A percentile compares a stretch with the other conserved stretches of the same genome.
Conservation (phyloP, 2,113 vertebrate genomes). For the Lipotes vexillifer region DNA sequence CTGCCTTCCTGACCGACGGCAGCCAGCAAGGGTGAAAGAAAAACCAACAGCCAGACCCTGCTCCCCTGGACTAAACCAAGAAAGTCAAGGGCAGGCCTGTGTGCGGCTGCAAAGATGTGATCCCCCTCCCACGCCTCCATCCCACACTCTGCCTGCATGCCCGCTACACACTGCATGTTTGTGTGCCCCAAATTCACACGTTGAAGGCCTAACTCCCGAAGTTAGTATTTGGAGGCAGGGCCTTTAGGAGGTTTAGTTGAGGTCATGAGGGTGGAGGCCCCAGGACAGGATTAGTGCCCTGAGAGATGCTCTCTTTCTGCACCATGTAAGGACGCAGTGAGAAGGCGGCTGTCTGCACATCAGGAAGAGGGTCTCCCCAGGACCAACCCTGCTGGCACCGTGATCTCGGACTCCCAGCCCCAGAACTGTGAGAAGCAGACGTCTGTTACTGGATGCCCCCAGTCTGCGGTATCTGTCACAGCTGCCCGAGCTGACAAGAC, state of each 20-base stretch:
- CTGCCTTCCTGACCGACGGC: background rate
- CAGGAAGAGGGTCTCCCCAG: background rate
- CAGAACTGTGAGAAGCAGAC: background rate
- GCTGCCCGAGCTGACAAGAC: background rate
- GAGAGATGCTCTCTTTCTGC: background rate
- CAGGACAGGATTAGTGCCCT: background rate
- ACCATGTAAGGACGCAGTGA: accelerated
- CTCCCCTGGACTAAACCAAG: background rate
- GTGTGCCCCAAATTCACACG: too few species aligned
- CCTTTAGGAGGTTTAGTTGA: background rate
- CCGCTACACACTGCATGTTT: background rate
- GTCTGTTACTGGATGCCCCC: too few species aligned
- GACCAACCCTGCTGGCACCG: background rate
- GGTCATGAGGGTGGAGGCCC: background rate
- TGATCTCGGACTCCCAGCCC: background rate
- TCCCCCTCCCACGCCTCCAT: accelerated
- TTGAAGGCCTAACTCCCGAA: background rate
- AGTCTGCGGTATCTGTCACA: accelerated
- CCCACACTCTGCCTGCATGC: accelerated
- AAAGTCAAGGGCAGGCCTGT: background rate
- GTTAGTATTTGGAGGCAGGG: background rate
- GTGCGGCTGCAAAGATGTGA: background rate
- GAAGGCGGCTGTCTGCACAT: background rate
- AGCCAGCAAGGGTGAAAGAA: background rate
- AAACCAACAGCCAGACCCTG: background rate